Conservation (phyloP, 2,888 invertebrate species). For the Onchidella celtica region DNA sequence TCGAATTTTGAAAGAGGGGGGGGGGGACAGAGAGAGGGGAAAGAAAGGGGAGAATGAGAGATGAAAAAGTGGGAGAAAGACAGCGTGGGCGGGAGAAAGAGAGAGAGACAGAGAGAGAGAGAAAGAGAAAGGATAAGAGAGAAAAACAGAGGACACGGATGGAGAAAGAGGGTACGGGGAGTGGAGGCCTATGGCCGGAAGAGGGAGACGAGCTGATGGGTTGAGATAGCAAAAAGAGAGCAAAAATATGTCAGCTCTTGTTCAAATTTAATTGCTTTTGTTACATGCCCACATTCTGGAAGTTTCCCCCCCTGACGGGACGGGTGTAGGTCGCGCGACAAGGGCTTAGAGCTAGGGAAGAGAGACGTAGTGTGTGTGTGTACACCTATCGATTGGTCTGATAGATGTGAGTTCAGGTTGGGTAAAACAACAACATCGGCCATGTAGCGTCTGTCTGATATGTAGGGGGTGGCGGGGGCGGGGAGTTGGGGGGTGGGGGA, state of each 20-base stretch:
- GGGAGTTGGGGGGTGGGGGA: too few relatives aligned
- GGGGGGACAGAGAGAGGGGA: neutral
- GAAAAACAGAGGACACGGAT: neutral
- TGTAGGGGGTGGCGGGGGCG: too few relatives aligned
- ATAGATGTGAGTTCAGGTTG: too few relatives aligned
- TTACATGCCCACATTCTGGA: neutral
- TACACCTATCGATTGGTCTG: too few relatives aligned
- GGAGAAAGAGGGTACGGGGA: neutral
- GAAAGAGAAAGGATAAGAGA: neutral
- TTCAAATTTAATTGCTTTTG: neutral
- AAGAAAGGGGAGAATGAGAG: neutral
- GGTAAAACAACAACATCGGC: too few relatives aligned
- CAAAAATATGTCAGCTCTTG: neutral
- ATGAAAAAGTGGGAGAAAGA: neutral
- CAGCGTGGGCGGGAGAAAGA: slow-evolving; percentile 19
- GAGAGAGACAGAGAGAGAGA: slow-evolving; percentile 25
- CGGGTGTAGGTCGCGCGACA: too few relatives aligned
- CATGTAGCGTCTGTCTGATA: too few relatives aligned
- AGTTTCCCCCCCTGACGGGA: neutral
- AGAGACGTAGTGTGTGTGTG: too few relatives aligned
- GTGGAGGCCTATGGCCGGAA: too few relatives aligned
- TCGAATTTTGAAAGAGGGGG: neutral
- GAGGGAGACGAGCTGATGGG: neutral
- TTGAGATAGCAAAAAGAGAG: too few relatives aligned
- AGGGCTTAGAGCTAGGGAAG: too few relatives aligned